Base-by-base conservation (phyloP, 35 echinoderm and acorn worm species). In the Diadema setosum region DNA sequence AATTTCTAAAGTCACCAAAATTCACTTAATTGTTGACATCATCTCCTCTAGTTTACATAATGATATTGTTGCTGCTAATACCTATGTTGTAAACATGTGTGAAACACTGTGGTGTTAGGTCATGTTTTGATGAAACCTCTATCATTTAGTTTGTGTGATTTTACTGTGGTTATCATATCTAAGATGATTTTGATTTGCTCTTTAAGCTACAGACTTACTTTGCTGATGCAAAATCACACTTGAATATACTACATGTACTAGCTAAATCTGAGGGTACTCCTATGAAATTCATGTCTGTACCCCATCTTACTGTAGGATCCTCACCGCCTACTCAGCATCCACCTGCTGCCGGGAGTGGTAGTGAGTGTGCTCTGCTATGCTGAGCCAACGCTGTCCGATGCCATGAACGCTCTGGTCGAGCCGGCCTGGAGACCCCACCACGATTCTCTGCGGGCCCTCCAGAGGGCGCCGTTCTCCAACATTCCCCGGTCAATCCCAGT, bases 291-390 rank as follows among this genome's bases (percentile, higher is more conserved):
- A n/a, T n/a, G n/a, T n/a, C n/a, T n/a, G n/a, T n/a, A n/a, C n/a
- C n/a, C 64, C 44, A 25, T 12, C 44, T 81, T 45, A 55, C 32
- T 33, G 0, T n/a, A 96, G 94, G 75, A 85, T 69, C 94, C 94
- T 23, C 94, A 96, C 45, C 86, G 94, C 34, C 48, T 96, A 5
- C 34, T 96, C 6, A 96, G 94, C 58, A 84, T 97, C 26, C 91
- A 92, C 21, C 89, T 97, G 42, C 83, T 92, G 11, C 83, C 90
- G 14, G 90, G 90, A 26, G 81, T 97, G 21, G 87, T 93, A 3
- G 94, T 97, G 18, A 97, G 94, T 39, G 94, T 97, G 12, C 90
- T 97, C 5, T 97, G 94, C 45, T 76, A 89, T 18, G 90, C 87
- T 5, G 83, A 87, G 27, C 94, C 94, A 26, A 90, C 94, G 36